Conservation (phyloP, 1,140 invertebrate species). For the Babylonia areolata region DNA sequence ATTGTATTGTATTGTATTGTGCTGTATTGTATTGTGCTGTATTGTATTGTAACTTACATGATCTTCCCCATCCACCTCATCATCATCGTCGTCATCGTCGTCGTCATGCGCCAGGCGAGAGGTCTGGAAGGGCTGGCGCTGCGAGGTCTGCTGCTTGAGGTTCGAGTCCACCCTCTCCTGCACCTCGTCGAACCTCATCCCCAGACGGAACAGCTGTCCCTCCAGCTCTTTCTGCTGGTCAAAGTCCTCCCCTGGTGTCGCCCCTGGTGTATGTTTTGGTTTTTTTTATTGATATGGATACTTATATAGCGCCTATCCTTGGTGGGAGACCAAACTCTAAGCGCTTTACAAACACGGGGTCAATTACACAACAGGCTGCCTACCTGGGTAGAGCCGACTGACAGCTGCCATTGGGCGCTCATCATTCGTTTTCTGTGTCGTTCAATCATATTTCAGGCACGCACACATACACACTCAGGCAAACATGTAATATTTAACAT, state of each 20-base stretch:
- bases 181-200: conserved; percentile 73
- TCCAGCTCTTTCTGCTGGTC: conserved; percentile 70
- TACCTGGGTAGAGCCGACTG: no score
- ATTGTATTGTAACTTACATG: not conserved
- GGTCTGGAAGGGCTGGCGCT: conserved; percentile 67
- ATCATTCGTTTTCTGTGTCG: no score
- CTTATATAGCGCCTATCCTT: no score
- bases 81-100: not conserved
- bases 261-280: not conserved
- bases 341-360: no score
- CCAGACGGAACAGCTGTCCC: conserved; percentile 70
- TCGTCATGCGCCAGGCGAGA: conserved; percentile 42
- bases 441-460: no score
- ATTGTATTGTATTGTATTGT: no score
- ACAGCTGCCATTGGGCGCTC: no score
- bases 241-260: conserved; percentile 59
- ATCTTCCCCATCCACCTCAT: not conserved
- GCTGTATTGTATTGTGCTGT: no score
- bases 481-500: no score
- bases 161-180: conserved; percentile 69
- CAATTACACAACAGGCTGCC: no score
- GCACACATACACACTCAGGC: no score
- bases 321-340: no score
- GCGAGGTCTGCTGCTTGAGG: conserved; percentile 56
- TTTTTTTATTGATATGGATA: not conserved